Base-by-base conservation (phyloP, 2,797 vertebrate species). In the Anableps anableps region DNA sequence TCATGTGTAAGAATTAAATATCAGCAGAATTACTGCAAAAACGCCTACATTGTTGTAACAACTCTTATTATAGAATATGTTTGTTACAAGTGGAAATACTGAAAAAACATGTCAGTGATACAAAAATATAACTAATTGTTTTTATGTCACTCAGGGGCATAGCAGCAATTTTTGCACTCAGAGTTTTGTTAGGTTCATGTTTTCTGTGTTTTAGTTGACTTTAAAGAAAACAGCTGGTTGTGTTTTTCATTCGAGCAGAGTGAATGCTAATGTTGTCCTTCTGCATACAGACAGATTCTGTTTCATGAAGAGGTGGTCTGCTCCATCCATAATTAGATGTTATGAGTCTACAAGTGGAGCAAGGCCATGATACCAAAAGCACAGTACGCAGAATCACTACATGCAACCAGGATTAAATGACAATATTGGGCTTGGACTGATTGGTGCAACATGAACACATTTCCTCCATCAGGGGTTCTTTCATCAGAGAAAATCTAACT, bases 371-470 rank as follows among this genome's bases (percentile, higher is more conserved):
- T 60, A 34, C 31, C 5, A n/a, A 62, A 50, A 31, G 13, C 41
- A 70, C 48, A 29, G 31, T 53, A 34, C 41, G 45, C 72, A 79
- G 58, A 74, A 45, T 75, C n/a, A 68, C 29, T n/a, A 60, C 72
- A 68, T 26, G 78, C 23, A 23, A 26, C 36, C 2, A 5, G 8
- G 10, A 58, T 58, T 58, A 51, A 51, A 76, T 75, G 36, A 60
- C 74, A 23, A 75, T 50, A 53, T 74, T 43, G 21, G 4, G 68
- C 41, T 31, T 71, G 5, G 36, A 19, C 41, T 76, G 47, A 76
- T 66, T 51, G 51, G 31, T 82, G 29, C 34, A 43, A 74, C 43
- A 78, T 82, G 50, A 72, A 80, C 6, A 66, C 29, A 36, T 80
- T 75, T 68, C 17, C 23, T 13, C 21, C 72, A 47, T 76, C 64